Conservation (phyloP, 2,113 vertebrate species). For the Dissostichus mawsoni region DNA sequence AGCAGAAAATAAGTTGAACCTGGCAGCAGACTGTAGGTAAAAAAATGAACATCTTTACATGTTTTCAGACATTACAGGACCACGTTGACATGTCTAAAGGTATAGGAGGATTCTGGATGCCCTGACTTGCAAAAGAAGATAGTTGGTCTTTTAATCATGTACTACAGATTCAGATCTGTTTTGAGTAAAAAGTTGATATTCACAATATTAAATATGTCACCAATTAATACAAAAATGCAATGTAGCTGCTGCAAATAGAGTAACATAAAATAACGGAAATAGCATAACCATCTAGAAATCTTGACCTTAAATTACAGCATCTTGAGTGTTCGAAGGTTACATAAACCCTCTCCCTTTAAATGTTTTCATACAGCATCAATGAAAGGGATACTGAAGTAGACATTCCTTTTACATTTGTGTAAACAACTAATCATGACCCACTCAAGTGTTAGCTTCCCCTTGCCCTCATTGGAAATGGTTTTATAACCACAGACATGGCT, state of each 20-base stretch:
- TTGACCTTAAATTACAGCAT: background rate
- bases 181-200: rapidly evolving
- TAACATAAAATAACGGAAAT: background rate
- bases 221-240: background rate
- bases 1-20: background rate
- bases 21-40: background rate
- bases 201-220: background rate
- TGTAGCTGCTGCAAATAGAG: background rate
- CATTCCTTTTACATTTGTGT: background rate
- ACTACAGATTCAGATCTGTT: background rate
- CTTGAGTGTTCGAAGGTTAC: background rate
- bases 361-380: background rate
- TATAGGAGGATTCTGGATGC: background rate
- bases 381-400: background rate
- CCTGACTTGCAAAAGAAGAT: background rate
- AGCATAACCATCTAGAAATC: background rate
- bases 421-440: background rate
- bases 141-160: background rate
- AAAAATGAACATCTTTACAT: background rate
- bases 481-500: background rate
- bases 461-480: background rate
- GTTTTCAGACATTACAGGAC: background rate
- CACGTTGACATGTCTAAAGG: background rate
- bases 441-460: background rate
- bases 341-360: background rate